Evolutionary conservation across 1,140 invertebrate species (phyloP).

Genomic region (Drosophila sturtevanti): DNA sequence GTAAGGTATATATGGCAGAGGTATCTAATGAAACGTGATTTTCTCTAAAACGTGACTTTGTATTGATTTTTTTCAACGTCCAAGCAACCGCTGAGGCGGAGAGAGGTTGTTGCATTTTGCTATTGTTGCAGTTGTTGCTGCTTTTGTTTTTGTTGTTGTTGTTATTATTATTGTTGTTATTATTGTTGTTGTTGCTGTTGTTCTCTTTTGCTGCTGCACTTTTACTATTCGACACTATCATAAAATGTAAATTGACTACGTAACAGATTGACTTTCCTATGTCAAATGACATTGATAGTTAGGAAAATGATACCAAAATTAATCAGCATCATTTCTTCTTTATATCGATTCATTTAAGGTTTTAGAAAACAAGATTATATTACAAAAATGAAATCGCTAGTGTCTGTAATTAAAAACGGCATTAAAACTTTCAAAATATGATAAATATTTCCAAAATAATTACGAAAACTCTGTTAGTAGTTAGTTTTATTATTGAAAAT

Average conservation of each 20-base stretch:
- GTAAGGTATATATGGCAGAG: constrained; percentile 38
- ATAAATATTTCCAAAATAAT: too few species aligned
- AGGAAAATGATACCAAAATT: background rate
- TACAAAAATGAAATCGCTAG: too few species aligned
- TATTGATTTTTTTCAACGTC: constrained; percentile 80
- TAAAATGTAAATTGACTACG: constrained; percentile 42
- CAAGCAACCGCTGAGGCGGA: constrained; percentile 35
- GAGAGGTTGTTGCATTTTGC: constrained; percentile 40
- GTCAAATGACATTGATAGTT: constrained; percentile 12
- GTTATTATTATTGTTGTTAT: too few species aligned
- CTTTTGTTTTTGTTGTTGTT: constrained; percentile 18
- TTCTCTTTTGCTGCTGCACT: constrained; percentile 17
- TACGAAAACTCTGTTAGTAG: too few species aligned
- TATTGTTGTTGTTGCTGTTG: constrained; percentile 23
- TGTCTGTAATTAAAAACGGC: too few species aligned
- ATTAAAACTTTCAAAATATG: too few species aligned
- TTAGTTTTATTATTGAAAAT: too few species aligned
- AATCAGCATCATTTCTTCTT: background rate
- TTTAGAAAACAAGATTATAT: background rate
- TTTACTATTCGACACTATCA: constrained; percentile 50
- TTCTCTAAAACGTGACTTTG: constrained; percentile 82
- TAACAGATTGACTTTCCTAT: constrained; percentile 40
- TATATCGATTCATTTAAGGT: background rate
- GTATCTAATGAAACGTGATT: constrained; percentile 82
- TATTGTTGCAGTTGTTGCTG: constrained; percentile 33